Evolutionary conservation across 2,888 invertebrate species (phyloP).

Genomic region (Caenorhabditis sp.): DNA sequence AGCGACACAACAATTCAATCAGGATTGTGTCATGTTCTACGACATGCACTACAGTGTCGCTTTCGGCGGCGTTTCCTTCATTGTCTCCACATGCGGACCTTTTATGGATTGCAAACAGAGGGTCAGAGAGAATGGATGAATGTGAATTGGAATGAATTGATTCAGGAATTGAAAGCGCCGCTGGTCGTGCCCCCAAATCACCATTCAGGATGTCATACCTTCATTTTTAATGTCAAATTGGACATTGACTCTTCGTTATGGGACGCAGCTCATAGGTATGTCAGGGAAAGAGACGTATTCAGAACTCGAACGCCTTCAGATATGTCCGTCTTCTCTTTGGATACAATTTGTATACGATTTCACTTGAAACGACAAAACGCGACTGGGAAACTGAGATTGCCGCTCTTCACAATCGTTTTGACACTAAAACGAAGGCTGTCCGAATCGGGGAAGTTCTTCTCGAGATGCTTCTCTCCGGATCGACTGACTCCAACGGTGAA

Average conservation of each 20-base stretch:
- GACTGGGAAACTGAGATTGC: constrained; percentile 37
- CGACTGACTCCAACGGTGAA: constrained; percentile 46
- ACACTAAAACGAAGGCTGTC: constrained; percentile 27
- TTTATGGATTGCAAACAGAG: constrained; percentile 21
- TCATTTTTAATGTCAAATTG: constrained; percentile 43
- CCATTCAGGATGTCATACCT: constrained; percentile 25
- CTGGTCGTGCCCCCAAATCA: neutral
- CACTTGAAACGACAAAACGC: constrained; percentile 31
- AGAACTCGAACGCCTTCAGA: too few relatives aligned
- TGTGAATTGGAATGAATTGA: neutral
- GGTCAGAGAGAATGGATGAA: neutral
- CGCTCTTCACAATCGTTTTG: constrained; percentile 30
- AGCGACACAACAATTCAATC: neutral
- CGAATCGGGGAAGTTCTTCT: constrained; percentile 52
- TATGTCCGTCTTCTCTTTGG: constrained; percentile 42
- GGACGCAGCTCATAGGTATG: constrained; percentile 35
- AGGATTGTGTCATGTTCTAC: constrained; percentile 14
- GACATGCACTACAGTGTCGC: constrained; percentile 42
- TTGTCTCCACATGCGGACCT: constrained; percentile 35
- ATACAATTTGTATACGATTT: constrained; percentile 16
- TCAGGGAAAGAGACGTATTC: too few relatives aligned
- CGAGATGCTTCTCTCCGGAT: constrained; percentile 47
- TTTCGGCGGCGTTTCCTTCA: constrained; percentile 22
- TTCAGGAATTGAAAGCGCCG: constrained; percentile 6
- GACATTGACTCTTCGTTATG: constrained; percentile 24